Percentiles rank a stretch among this genome's conserved stretches.
Evolutionary conservation across 2,888 invertebrate species (phyloP).

Genomic region (Formica aserva): DNA sequence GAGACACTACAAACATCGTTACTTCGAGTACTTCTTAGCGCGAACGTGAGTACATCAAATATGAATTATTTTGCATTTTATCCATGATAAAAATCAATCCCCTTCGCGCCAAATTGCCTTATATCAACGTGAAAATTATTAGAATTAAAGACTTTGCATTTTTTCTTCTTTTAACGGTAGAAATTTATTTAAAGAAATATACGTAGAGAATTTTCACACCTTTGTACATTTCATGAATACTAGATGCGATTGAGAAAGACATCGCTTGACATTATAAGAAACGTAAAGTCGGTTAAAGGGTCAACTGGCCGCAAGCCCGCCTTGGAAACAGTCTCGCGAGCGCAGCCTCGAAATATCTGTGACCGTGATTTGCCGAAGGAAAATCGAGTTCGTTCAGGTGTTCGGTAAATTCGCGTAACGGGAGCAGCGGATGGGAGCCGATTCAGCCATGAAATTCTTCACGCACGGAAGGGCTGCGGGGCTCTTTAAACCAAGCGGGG

Average conservation of each 20-base stretch:
- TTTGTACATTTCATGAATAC: background rate
- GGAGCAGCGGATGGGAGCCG: slow-evolving; percentile 43
- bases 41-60: slow-evolving; percentile 64
- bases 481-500: slow-evolving; percentile 33
- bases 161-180: background rate
- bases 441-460: slow-evolving; percentile 55
- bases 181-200: background rate
- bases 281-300: slow-evolving; percentile 42
- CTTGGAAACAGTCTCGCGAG: slow-evolving; percentile 25
- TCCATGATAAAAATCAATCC: background rate
- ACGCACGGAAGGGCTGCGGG: slow-evolving; percentile 47
- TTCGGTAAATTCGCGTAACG: slow-evolving; percentile 38
- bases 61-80: background rate
- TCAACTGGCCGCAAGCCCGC: slow-evolving; percentile 18
- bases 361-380: slow-evolving; percentile 44
- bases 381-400: slow-evolving; percentile 39
- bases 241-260: background rate
- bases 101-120: background rate
- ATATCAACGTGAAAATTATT: background rate
- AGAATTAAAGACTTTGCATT: background rate
- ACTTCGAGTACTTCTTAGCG: slow-evolving; percentile 57
- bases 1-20: slow-evolving; percentile 51
- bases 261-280: background rate
- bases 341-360: slow-evolving; percentile 38
- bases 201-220: slow-evolving; percentile 8